Evolutionary conservation across 2,113 vertebrate genomes (phyloP).

Genomic region (Microtus montanus): DNA sequence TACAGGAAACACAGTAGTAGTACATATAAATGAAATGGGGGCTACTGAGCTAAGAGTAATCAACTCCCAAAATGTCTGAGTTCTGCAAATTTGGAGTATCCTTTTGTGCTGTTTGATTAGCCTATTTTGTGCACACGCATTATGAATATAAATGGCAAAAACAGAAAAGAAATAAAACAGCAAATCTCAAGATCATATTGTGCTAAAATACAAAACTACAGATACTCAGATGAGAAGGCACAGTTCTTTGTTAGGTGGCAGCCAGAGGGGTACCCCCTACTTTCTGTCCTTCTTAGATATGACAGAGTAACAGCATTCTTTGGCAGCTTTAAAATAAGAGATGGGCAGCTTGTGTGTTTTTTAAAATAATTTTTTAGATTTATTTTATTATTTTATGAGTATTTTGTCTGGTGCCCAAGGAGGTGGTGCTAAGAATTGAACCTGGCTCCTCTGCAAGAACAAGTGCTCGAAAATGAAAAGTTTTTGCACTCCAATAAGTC

Average conservation of each 20-base stretch:
- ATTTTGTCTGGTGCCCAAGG: not conserved
- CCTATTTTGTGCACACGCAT: not conserved
- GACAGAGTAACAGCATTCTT: not conserved
- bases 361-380: not conserved
- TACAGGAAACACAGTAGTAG: not conserved
- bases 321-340: constrained; percentile 34
- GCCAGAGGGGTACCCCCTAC: not conserved
- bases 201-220: constrained; percentile 10
- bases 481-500: too few species aligned
- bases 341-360: not conserved
- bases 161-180: not conserved
- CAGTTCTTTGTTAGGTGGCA: not conserved
- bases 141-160: not conserved
- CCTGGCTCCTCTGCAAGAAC: not conserved
- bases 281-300: not conserved
- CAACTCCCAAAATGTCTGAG: not conserved
- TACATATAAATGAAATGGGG: not conserved
- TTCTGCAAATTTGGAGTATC: not conserved
- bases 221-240: not conserved
- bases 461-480: not conserved
- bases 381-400: not conserved
- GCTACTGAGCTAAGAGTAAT: not conserved
- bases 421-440: not conserved
- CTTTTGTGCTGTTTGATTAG: not conserved
- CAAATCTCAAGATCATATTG: not conserved